Evolutionary conservation across 1,140 invertebrate genomes (phyloP).

Genomic region (Heliconius hewitsoni): DNA sequence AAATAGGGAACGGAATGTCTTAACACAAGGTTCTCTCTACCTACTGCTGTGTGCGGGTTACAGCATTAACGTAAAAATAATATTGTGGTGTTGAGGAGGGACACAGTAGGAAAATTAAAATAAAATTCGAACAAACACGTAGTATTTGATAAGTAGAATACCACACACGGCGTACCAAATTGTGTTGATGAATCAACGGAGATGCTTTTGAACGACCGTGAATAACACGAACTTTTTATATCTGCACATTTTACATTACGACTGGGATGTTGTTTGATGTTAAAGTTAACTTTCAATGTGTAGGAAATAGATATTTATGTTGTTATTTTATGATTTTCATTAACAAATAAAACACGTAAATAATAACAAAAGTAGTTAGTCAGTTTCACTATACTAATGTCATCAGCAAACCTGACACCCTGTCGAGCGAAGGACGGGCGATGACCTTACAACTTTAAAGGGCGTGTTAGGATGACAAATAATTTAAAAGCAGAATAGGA

Average conservation of each 20-base stretch:
- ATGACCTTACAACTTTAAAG: constrained; percentile 17
- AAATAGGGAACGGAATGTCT: too few species aligned
- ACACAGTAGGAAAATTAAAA: background rate
- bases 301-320: background rate
- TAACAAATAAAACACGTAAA: background rate
- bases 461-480: constrained; percentile 10
- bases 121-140: background rate
- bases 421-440: constrained; percentile 30
- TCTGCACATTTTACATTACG: constrained; percentile 6
- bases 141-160: constrained; percentile 24
- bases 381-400: constrained; percentile 22
- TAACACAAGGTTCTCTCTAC: too few species aligned
- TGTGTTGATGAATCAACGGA: constrained; percentile 47
- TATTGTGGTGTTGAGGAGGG: background rate
- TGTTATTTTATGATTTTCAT: background rate
- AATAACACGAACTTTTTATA: constrained; percentile 15
- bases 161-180: constrained; percentile 60
- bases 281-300: background rate
- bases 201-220: constrained; percentile 10
- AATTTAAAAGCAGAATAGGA: background rate
- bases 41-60: too few species aligned
- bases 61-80: background rate
- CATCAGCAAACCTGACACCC: constrained; percentile 29
- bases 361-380: background rate
- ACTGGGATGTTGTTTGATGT: background rate